A percentile compares a stretch with the other conserved stretches of the same genome.
Evolutionary conservation across 2,797 vertebrate genomes (phyloP).

Genomic region (Poeciliopsis gracilis): DNA sequence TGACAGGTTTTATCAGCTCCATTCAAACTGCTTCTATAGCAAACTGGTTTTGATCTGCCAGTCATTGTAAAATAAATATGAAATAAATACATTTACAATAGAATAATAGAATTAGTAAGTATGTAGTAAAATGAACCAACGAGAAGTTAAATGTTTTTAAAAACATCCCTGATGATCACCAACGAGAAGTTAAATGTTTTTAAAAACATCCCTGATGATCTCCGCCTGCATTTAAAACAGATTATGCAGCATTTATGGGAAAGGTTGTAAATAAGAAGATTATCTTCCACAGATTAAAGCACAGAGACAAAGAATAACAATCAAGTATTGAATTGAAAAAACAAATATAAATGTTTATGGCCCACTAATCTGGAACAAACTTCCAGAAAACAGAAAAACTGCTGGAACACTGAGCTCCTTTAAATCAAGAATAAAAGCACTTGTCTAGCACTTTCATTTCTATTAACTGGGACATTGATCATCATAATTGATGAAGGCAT

Average conservation of each 20-base stretch:
- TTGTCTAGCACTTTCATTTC: too few species aligned
- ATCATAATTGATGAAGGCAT: too few species aligned
- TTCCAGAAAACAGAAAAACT: too few species aligned
- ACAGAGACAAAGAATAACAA: background rate
- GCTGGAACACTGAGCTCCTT: too few species aligned
- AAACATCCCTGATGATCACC: background rate
- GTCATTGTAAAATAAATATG: background rate
- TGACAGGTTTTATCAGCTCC: background rate
- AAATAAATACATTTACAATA: background rate
- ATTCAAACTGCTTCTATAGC: background rate
- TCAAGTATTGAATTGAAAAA: background rate
- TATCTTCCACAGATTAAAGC: background rate
- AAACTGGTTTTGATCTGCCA: background rate
- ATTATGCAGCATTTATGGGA: background rate
- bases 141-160: background rate
- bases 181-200: background rate
- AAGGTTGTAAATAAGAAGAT: background rate
- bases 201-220: background rate
- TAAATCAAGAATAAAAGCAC: too few species aligned
- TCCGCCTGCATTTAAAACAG: background rate
- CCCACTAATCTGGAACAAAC: too few species aligned
- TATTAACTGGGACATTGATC: too few species aligned
- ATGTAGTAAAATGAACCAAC: background rate
- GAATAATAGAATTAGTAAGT: background rate
- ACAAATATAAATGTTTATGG: background rate